Evolutionary conservation across 2,888 invertebrate genomes (phyloP), one percentile per base, ranked within the genome.

Genomic region (Physocephala rufipes): DNA sequence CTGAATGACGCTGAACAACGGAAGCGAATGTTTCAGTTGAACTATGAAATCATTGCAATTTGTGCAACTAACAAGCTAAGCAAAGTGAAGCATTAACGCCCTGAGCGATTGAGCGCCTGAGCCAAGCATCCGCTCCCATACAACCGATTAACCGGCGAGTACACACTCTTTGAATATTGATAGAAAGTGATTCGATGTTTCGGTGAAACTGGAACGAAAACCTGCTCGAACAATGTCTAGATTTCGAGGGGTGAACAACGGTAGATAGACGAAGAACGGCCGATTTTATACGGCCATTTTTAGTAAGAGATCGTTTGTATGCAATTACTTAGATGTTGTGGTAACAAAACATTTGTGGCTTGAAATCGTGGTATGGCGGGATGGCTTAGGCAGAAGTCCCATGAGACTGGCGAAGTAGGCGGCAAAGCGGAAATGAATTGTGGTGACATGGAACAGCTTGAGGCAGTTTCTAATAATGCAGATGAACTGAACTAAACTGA

Each of bases 31-130:
- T 76, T 79, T 77, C 78, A 78, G 80, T 80, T 80, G 79, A 77
- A 80, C 81, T 78, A 76, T 78, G 78, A 82, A 82, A 83, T 83
- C 80, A 81, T 83, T 81, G 79, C 80, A 80, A 84, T 82, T 82
- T 82, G 80, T 78, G 80, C 79, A 71, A 67, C 45, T 36, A 30
- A 43, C 36, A 66, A 55, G 30, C 53, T 26, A 47, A 47, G 68
- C 49, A 55, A 61, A 53, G 53, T 61, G 70, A 66, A 51, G 68
- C 30, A n/a, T 64, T 45, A 63, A 49, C 21, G 30, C 16, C 45
- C 59, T 7, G 49, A 26, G 55, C 61, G 62, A 24, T 19, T 3
- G 45, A 55, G 36, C 9, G 21, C 21, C 21, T 1, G 1, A 21
- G n/a, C n/a, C n/a, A n/a, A n/a, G n/a, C n/a, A n/a, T n/a, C n/a